Base-by-base conservation (phyloP, 1,140 invertebrate species). In the Sycophila sp. region DNA sequence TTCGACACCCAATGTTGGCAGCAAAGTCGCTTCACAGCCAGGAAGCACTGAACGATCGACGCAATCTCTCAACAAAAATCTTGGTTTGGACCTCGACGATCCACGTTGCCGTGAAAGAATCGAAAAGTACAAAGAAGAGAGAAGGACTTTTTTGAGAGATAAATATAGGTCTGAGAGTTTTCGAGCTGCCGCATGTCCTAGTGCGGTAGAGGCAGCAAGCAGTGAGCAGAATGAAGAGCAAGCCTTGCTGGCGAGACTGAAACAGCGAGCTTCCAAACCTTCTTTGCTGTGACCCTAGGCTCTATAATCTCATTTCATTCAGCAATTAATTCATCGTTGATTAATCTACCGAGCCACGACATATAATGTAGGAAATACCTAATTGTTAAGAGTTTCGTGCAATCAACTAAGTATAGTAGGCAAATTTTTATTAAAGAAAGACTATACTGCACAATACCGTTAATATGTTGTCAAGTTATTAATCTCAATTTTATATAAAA, bases 101-200 rank as follows among this genome's bases (percentile, higher is more conserved):
- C 88, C 88, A 1, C 78, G 81, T 3, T 87, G 93, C 70, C 83
- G 93, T 28, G 93, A 94, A 78, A 83, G 94, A 45, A 96, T 96
- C 72, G 94, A 96, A 81, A 93, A 93, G 78, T 96, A 96, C 79
- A 97, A 97, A 86, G 94, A 96, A 80, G 95, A 96, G 79, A 86
- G 95, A n/a, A 87, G 95, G 62, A 92, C 91, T 60, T 94, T 94
- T 77, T 81, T 97, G 22, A 89, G 94, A 30, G 94, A 96, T 77
- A 96, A 96, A 82, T 94, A 94, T 77, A 91, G 93, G 64, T 92
- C 92, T 0, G 94, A 96, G 76, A 93, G 92, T 22, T 94, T 96
- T 69, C 89, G 92, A 42, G 88, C 89, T 0, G 24, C 56, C 77
- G 13, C 38, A 0, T 56, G 51, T 24, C 2, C 45, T 0, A 51